Base-by-base conservation (phyloP, 2,113 vertebrate species). In the mouse (Mus musculus) region DNA sequence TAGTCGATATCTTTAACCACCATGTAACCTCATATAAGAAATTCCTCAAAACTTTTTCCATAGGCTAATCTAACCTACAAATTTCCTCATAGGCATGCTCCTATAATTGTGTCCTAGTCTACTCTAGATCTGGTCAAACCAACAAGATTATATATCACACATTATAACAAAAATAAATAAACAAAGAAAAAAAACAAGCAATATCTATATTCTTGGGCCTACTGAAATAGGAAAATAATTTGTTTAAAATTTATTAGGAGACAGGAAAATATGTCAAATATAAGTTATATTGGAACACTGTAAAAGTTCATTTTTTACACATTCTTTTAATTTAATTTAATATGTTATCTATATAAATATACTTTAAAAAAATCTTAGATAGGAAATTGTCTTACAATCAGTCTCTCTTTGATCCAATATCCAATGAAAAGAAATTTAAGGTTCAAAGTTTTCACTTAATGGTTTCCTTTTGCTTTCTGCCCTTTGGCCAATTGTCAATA, bases 381-480 rank as follows among this genome's bases (percentile, higher is more conserved):
- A 63, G 84, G 56, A 92, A 54, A 91, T 2, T 42, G 95, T 67
- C 20, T 63, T 91, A 26, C 13, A 12, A 13, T 59, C 13, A 69
- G 69, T 96, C 36, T 12, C 17, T 82, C 46, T n/a, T 71, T 61
- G 4, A 36, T 91, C 71, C n/a, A 80, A 49, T 90, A 94, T 73
- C n/a, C 88, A 96, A 84, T 89, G 30, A 90, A 93, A 93, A 94
- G 46, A 17, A 77, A 20, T 46, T 77, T 97, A 59, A 12, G 94
- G 59, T 20, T 88, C 54, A 77, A 88, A 49, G 11, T 80, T 77
- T 56, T 65, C 14, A 91, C 22, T 84, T 63, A n/a, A 52, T 88
- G 28, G 59, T 95, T 96, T 63, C 17, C 17, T 93, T 88, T 89
- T 84, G 76, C 75, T 96, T 96, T 90, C 91, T 84, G 95, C 67